Conservation (phyloP, 2,888 invertebrate species). For the Drosophila affinis region DNA sequence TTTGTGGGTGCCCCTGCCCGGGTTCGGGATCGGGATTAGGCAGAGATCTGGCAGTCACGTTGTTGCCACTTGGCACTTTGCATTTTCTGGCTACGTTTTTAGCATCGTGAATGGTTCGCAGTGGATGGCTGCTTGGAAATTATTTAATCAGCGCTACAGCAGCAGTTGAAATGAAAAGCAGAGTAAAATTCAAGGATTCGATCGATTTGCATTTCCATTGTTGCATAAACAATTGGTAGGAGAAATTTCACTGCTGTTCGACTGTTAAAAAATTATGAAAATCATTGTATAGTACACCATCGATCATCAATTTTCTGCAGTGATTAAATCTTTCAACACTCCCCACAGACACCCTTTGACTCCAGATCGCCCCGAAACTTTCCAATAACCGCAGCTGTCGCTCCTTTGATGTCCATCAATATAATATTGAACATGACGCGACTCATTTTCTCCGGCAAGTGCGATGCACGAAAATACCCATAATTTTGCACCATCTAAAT, state of each 20-base stretch:
- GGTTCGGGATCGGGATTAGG: slow-evolving; percentile 44
- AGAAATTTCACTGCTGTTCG: not conserved
- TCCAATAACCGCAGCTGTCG: slow-evolving; percentile 30
- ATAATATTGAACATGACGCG: slow-evolving; percentile 55
- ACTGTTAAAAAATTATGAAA: not conserved
- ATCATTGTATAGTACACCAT: not conserved
- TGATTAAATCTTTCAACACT: slow-evolving; percentile 30
- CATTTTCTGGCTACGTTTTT: slow-evolving; percentile 34
- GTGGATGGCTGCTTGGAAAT: slow-evolving; percentile 34
- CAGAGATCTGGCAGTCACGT: slow-evolving; percentile 72
- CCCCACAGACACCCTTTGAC: slow-evolving; percentile 50
- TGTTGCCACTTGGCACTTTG: slow-evolving; percentile 78
- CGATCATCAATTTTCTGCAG: slow-evolving; percentile 20
- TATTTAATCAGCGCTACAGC: slow-evolving; percentile 46
- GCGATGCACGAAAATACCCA: slow-evolving; percentile 39
- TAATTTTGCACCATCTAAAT: slow-evolving; percentile 49
- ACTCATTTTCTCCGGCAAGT: slow-evolving; percentile 39
- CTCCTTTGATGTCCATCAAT: slow-evolving; percentile 51
- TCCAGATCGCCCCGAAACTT: slow-evolving; percentile 32
- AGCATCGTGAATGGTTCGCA: slow-evolving; percentile 46
- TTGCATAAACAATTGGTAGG: not conserved
- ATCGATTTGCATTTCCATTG: not conserved
- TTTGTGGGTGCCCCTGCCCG: slow-evolving; percentile 37
- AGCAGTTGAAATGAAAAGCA: slow-evolving; percentile 34
- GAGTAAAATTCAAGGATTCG: slow-evolving; percentile 19